Evolutionary conservation across 1,140 invertebrate genomes (phyloP), one percentile per base, ranked within the genome.

Genomic region (Drosophila sp.): DNA sequence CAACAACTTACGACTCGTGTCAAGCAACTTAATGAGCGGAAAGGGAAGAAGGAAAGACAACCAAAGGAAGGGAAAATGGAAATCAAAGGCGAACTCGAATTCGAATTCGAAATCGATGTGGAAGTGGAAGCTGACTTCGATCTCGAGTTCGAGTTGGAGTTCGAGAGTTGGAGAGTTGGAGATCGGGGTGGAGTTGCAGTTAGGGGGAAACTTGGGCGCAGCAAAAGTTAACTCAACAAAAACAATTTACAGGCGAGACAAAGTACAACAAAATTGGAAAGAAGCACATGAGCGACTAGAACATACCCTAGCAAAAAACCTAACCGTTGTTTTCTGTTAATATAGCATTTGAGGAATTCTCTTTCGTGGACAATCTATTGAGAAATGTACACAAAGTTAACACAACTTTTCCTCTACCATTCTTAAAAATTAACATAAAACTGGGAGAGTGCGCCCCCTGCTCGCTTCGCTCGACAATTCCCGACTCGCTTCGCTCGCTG

Each of bases 181-280:
- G 27, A 6, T 29, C 7, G 27, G 6, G 27, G 4, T 2, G 27
- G 7, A 29, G 27, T 29, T 29, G 27, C 27, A 29, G 27, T 5
- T 29, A 1, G 27, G 27, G 4, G 27, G 13, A 27, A 53, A 29
- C 21, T 34, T 61, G 50, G 64, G 48, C 51, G 61, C 61, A 64
- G 62, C 62, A 50, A 41, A 58, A 65, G 46, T 48, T 40, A 59
- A 69, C 46, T 7, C 53, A 70, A 74, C 41, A 70, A 62, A 32
- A 38, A 40, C 13, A 40, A 16, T 27, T 53, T 57, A 25, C 51
- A 32, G 56, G 64, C 71, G 64, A 27, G 57, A 56, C 56, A 27
- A 21, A 45, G 32, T 32, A 63, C 48, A 63, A 54, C 32, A 34
- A 59, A 53, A 45, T 48, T 64, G 56, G 18, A 27, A 67, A 59